Base-by-base conservation (phyloP, 2,113 vertebrate species). In the Megaleporinus macrocephalus region DNA sequence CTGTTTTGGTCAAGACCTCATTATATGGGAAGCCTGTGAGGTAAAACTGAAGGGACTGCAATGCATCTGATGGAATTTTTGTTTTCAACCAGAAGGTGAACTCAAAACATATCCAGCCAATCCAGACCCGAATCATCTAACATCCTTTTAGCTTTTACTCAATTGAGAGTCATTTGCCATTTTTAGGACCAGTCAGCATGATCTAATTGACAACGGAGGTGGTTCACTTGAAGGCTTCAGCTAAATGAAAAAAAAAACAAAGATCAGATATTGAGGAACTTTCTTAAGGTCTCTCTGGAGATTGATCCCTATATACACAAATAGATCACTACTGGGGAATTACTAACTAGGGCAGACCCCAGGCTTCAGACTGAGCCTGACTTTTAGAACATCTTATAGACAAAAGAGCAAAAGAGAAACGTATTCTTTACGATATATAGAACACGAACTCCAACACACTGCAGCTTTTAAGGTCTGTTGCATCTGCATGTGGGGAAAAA, bases 401-500 rank as follows among this genome's bases (percentile, higher is more conserved):
- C 18, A 75, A 75, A 36, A n/a, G 27, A 61, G 55, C 27, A 24
- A 27, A 36, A 4, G 11, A 15, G 57, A 15, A 59, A 16, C 24
- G 53, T 36, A 41, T 36, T 61, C 36, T 57, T 30, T 57, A n/a
- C 9, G 20, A 59, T 59, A 59, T 59, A 59, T 41, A 57, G 20
- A 29, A 73, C 15, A 11, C 33, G 13, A 14, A 70, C 22, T 70
- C 65, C 14, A 24, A 73, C 49, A 53, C 71, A 53, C 49, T 73
- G 36, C 73, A 36, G 73, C 73, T 75, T 88, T 76, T 12, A 30
- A 47, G 65, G 63, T 57, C 85, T 85, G 73, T 82, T 33, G 70
- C 83, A 69, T 82, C 76, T 87, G n/a, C 53, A 78, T 71, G 80
- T 49, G 57, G 74, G 68, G 26, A 55, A 82, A 41, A 84, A 55